Evolutionary conservation across 2,888 invertebrate species (phyloP).

Genomic region (Portevinia maculata): DNA sequence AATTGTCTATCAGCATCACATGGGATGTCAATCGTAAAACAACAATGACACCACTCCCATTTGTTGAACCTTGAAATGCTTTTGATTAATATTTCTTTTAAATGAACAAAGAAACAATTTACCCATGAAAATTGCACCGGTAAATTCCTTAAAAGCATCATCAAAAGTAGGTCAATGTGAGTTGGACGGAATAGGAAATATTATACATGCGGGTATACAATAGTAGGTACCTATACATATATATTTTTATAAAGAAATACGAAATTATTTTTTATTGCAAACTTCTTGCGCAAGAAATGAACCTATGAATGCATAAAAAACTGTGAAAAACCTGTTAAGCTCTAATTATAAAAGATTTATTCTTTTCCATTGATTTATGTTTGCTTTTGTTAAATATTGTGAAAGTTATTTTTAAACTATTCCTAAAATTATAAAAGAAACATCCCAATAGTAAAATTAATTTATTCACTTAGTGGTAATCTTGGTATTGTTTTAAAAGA

Average conservation of each 20-base stretch:
- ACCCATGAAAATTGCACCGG: conserved; percentile 43
- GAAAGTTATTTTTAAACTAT: conserved; percentile 28
- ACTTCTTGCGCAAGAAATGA: background rate
- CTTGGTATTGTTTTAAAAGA: too few relatives aligned
- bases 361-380: conserved; percentile 50
- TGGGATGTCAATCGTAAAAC: conserved; percentile 2
- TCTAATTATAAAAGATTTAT: conserved; percentile 47
- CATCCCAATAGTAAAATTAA: conserved; percentile 6
- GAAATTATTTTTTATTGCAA: background rate
- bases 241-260: background rate
- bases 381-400: conserved; percentile 18
- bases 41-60: conserved; percentile 36
- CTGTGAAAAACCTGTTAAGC: conserved; percentile 22
- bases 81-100: conserved; percentile 27
- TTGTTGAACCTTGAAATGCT: conserved; percentile 39
- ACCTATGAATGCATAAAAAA: conserved; percentile 7
- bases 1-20: background rate
- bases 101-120: conserved; percentile 39
- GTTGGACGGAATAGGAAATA: conserved; percentile 33
- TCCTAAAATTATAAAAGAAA: background rate
- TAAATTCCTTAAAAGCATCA: conserved; percentile 58
- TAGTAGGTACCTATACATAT: background rate
- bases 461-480: too few relatives aligned
- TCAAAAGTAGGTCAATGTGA: conserved; percentile 61
- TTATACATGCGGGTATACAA: too few relatives aligned